Evolutionary conservation across 2,888 invertebrate genomes (phyloP), one percentile per base, ranked within the genome.

Genomic region (Tortrix viridana): DNA sequence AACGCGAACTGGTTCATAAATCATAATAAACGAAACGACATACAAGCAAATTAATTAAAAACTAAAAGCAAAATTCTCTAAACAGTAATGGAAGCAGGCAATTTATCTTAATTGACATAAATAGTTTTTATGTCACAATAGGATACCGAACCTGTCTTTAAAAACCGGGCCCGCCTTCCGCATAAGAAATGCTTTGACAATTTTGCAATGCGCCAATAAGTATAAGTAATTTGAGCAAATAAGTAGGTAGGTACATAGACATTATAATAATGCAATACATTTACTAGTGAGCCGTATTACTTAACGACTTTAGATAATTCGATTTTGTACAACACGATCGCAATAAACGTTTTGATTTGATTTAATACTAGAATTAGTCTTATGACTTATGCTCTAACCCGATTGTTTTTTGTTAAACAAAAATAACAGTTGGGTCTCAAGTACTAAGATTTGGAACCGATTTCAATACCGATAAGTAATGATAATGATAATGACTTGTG

Each of bases 81-180:
- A 26, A 26, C 26, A 12, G 9, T 38, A 5, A 38, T n/a, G 4
- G 1, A 38, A 38, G 38, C 44, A 7, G 18, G 6, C 44, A 18
- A 5, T 16, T 44, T 16, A 43, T 32, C 43, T 32, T 20, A 16
- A 58, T 38, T 50, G 22, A 26, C 16, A 26, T 7, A 26, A 26
- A 26, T 26, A 26, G 26, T 26, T 26, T 3, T 26, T 20, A 19
- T 41, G 23, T 43, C 32, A 50, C 32, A n/a, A 23, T 19, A 46
- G 44, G 20, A 56, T 56, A 44, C 19, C 37, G 49, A n/a, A 38
- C 22, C 6, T 50, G 7, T 56, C 19, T 37, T 61, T 56, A 56
- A 56, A 57, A 56, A 46, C 43, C 22, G 7, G 47, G 23, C 37
- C 20, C 12, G 49, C 18, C 22, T n/a, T 20, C 19, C 9, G 26